Evolutionary conservation across 30 jellyfish, hydroid and myxozoan species (phyloP).

Genomic region (Cassiopea xamachana): DNA sequence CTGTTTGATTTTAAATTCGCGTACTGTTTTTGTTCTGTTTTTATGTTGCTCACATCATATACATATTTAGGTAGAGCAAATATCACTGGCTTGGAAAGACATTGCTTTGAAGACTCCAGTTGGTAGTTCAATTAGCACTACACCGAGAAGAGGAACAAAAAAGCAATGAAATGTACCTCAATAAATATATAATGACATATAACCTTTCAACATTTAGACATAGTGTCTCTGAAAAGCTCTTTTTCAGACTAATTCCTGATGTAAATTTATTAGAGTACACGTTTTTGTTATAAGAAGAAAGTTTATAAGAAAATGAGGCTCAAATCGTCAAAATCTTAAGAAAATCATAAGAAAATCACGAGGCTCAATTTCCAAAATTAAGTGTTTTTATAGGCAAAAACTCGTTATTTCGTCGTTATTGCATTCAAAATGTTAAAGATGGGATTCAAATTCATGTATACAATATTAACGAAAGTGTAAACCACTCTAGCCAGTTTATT

Average conservation of each 20-base stretch:
- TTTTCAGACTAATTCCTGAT: too few relatives aligned
- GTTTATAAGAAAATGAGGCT: slow-evolving; percentile 8
- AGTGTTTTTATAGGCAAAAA: not conserved
- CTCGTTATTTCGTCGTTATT: not conserved
- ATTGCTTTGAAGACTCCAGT: slow-evolving; percentile 80
- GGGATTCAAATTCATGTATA: too few relatives aligned
- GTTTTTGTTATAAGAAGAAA: not conserved
- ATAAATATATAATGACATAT: not conserved
- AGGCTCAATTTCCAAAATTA: not conserved
- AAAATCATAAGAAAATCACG: not conserved
- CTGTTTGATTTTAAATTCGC: not conserved
- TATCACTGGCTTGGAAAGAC: slow-evolving; percentile 95
- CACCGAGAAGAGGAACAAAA: slow-evolving; percentile 89
- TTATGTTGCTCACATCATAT: too few relatives aligned
- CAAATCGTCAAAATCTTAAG: not conserved
- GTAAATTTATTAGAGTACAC: not conserved
- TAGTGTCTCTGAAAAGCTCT: too few relatives aligned
- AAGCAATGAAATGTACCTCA: not conserved
- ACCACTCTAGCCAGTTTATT: too few relatives aligned
- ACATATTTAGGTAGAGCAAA: slow-evolving; percentile 78
- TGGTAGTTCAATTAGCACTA: slow-evolving; percentile 66
- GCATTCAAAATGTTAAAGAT: not conserved
- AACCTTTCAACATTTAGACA: too few relatives aligned
- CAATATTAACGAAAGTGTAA: too few relatives aligned
- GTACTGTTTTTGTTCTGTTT: not conserved